Percentiles rank a stretch among this genome's conserved stretches.
phyloP scores from a whole-genome alignment of 2,113 vertebrate species.

The Saiga tatarica region DNA sequence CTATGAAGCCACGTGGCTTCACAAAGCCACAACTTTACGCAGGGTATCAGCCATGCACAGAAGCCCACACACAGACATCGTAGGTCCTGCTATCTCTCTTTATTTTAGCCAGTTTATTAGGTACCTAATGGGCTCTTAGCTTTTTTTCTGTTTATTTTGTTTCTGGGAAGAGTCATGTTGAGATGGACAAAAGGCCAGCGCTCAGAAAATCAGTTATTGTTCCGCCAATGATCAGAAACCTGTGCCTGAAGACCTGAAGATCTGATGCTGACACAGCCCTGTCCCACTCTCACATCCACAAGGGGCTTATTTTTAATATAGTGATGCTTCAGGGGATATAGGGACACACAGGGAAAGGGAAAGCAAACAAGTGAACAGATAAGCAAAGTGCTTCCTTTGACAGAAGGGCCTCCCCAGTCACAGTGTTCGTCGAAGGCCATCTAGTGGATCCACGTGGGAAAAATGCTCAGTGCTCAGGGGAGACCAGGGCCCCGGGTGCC shows the following conservation, averaged over 20 bases:
- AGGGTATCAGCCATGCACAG: neutral
- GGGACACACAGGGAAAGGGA: neutral
- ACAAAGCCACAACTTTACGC: neutral
- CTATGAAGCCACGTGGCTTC: neutral
- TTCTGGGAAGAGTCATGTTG: neutral
- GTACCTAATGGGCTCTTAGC: neutral
- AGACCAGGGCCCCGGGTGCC: neutral
- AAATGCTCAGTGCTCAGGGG: neutral
- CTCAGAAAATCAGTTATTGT: neutral
- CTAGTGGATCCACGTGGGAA: conserved; percentile 55
- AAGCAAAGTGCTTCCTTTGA: neutral
- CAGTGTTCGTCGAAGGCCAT: conserved; percentile 24
- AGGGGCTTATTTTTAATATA: neutral
- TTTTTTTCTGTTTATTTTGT: neutral
- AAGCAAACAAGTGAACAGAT: neutral
- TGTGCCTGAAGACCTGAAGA: neutral
- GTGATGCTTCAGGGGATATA: neutral
- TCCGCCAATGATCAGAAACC: neutral
- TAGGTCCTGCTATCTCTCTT: neutral
- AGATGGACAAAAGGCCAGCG: neutral
- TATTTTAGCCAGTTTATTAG: neutral
- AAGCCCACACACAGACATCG: fast-evolving
- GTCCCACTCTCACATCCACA: neutral
- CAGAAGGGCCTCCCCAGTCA: neutral
- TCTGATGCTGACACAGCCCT: neutral